Evolutionary conservation across 2,113 vertebrate genomes (phyloP).

Genomic region (Corythornis madagascariensis): DNA sequence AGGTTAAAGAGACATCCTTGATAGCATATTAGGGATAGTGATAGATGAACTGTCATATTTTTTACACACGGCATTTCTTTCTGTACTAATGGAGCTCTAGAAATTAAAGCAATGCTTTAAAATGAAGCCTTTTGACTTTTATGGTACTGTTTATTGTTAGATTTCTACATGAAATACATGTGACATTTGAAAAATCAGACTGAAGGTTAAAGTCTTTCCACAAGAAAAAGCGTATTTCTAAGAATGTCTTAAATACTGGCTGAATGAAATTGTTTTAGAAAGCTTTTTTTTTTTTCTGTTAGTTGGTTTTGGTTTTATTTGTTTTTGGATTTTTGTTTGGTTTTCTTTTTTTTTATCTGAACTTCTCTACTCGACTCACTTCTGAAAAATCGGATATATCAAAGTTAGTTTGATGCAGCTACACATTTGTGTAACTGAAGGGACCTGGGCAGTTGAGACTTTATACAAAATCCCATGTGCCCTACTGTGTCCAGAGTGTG

Average conservation of each 20-base stretch:
- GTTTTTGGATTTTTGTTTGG: no score
- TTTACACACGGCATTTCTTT: conserved; percentile 25
- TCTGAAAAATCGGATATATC: not conserved
- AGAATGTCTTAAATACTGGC: not conserved
- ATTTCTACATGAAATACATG: not conserved
- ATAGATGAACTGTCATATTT: conserved; percentile 19
- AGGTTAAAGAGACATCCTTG: conserved; percentile 30
- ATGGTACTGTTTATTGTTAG: not conserved
- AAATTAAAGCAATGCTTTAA: conserved; percentile 40
- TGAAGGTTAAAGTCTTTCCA: conserved; percentile 3
- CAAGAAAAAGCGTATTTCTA: not conserved
- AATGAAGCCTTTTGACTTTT: conserved; percentile 22
- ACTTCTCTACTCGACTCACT: not conserved
- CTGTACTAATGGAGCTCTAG: not conserved
- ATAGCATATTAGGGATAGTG: not conserved
- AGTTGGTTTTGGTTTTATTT: no score
- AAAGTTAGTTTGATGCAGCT: not conserved
- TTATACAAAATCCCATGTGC: not conserved
- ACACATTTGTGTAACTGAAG: not conserved
- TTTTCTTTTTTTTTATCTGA: not conserved
- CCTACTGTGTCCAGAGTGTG: not conserved
- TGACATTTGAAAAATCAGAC: not conserved
- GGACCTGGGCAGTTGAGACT: not conserved
- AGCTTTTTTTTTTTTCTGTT: not conserved
- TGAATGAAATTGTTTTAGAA: not conserved